These are phyloP conservation scores for Torymus tubicola DNA, from an alignment of 2,888 invertebrate genomes.

Conservation along the genomic window DNA sequence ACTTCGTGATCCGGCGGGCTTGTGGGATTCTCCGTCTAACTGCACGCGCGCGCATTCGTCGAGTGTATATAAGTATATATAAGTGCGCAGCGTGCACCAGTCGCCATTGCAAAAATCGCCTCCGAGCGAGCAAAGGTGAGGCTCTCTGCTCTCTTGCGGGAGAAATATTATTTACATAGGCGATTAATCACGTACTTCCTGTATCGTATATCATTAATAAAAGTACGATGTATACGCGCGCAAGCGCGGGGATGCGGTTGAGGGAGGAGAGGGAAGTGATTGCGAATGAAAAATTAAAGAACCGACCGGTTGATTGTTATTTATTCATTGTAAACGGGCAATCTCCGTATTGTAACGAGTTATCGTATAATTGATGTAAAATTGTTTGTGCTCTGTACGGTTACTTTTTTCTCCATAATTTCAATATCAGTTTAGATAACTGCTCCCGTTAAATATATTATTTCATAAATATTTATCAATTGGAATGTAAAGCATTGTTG, in stretches of 20 bases:
- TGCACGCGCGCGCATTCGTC: not conserved
- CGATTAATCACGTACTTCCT: constrained; percentile 49
- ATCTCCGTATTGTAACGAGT: too few relatives aligned
- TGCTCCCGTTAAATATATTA: too few relatives aligned
- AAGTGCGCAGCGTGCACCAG: too few relatives aligned
- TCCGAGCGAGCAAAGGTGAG: not conserved
- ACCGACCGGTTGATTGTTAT: constrained; percentile 7
- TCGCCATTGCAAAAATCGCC: constrained; percentile 21
- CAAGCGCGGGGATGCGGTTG: too few relatives aligned
- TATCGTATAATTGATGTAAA: too few relatives aligned
- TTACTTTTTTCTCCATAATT: too few relatives aligned
- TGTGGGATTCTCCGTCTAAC: not conserved
- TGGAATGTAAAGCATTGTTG: too few relatives aligned
- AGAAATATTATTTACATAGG: constrained; percentile 47
- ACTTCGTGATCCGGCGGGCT: constrained; percentile 31
- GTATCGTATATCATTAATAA: constrained; percentile 30
- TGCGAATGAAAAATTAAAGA: constrained; percentile 6
- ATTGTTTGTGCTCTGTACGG: too few relatives aligned
- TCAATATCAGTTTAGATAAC: too few relatives aligned
- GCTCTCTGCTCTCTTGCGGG: constrained; percentile 6
- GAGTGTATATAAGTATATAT: too few relatives aligned
- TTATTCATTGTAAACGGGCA: constrained; percentile 2
- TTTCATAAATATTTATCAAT: too few relatives aligned
- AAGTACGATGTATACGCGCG: not conserved
- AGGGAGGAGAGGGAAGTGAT: not conserved